Percentiles rank a stretch among this genome's conserved stretches.
phyloP scores from a whole-genome alignment of 2,888 invertebrate species.

The Coenonympha glycerion region DNA sequence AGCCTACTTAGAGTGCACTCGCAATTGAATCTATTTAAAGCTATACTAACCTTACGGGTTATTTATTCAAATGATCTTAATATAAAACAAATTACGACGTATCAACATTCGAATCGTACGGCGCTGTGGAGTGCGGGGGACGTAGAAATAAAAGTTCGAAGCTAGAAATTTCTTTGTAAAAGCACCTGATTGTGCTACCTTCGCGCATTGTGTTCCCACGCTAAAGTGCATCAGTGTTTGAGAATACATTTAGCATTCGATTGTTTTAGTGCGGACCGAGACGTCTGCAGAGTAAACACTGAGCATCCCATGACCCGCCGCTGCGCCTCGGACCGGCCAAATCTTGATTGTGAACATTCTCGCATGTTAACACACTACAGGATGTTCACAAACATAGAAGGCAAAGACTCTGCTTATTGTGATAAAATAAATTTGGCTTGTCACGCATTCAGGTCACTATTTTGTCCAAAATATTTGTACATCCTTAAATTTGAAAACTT shows the following conservation, averaged over 20 bases:
- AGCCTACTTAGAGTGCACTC: slow-evolving; percentile 30
- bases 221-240: slow-evolving; percentile 71
- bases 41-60: background rate
- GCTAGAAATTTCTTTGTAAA: slow-evolving; percentile 26
- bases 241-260: slow-evolving; percentile 71
- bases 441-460: background rate
- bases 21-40: slow-evolving; percentile 17
- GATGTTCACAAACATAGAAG: no score
- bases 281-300: slow-evolving; percentile 66
- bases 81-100: slow-evolving; percentile 2
- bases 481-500: slow-evolving; percentile 35
- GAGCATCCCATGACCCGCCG: slow-evolving; percentile 47
- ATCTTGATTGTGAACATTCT: slow-evolving; percentile 6
- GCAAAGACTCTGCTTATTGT: background rate
- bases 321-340: slow-evolving; percentile 16
- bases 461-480: slow-evolving; percentile 8
- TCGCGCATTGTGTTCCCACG: slow-evolving; percentile 61
- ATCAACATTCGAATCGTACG: background rate
- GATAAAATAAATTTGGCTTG: background rate
- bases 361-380: background rate
- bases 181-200: slow-evolving; percentile 65
- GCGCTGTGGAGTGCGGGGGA: background rate
- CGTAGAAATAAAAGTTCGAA: slow-evolving; percentile 1
- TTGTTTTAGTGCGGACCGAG: slow-evolving; percentile 73
- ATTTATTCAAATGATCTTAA: slow-evolving; percentile 4